Evolutionary conservation across 2,113 vertebrate species (phyloP), one percentile per base, ranked within the genome.

Genomic region (Lynx canadensis): DNA sequence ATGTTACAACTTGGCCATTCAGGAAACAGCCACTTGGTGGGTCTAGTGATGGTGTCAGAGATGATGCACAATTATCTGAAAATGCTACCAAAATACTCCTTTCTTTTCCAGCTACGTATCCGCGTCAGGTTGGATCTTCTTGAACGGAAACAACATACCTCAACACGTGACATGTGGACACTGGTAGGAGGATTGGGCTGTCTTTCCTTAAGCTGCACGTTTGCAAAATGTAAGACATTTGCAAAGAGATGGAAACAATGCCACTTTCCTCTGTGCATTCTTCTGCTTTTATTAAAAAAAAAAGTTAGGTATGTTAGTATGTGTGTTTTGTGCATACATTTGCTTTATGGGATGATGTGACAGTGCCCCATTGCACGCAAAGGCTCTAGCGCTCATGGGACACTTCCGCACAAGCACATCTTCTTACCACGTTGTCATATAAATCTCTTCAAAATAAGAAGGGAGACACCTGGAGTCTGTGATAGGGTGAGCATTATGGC

Each of bases 381-480:
- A 96, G 16, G 31, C 81, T 50, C 13, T 92, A 9, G 92, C 3
- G 81, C n/a, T 71, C 48, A 79, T n/a, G 25, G 27, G 50, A 91
- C 25, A 71, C 50, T 94, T 79, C 89, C 57, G 1, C 63, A 84
- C 76, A 95, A 91, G 5, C 38, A 23, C 10, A 57, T 36, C 66
- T 63, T 65, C 10, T 29, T 9, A 29, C 63, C 63, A 65, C 3
- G 1, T 65, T 65, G 63, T 8, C 57, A 23, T 10, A 19, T 60
- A 48, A 89, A 91, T 80, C 83, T 36, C 89, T 11, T 41, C 74
- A n/a, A 95, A 57, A 93, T 95, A 50, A 94, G 55, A 88, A 88
- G 16, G 94, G 80, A 96, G 92, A 95, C 57, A 97, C 81, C 92
- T 74, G 82, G 89, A 97, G 89, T 96, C 92, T 71, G 95, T 89